Base-by-base conservation (phyloP, 2,888 invertebrate species). In the Apoda limacodes region DNA sequence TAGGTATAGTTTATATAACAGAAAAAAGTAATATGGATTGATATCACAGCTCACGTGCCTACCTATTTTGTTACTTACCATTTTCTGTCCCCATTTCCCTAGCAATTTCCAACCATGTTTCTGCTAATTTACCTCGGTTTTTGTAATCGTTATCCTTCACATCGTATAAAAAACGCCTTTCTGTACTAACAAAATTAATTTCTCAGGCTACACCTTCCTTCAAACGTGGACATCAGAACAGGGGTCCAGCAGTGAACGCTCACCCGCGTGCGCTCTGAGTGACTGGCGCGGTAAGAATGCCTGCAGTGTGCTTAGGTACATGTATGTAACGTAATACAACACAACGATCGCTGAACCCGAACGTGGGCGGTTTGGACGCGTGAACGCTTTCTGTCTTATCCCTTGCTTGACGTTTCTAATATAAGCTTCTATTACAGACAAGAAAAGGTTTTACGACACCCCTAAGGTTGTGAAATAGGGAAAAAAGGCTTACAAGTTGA, bases 81-180 rank as follows among this genome's bases (percentile, higher is more conserved):
- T 29, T 23, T 29, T 23, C 29, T 9, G 14, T 22, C 23, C 29
- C 29, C 29, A 29, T 29, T 29, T 29, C 29, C 7, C 17, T 17
- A 7, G 17, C 17, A 17, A 17, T 17, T 32, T 40, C 34, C 10
- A 42, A 30, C 45, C 45, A 45, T 13, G 45, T 30, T 20, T 30
- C 29, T 5, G 25, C 10, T 34, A 36, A 33, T n/a, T 11, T 40
- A 9, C 10, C 5, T 5, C 45, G 40, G 30, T 37, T 32, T 40
- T 42, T 45, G 14, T 42, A 40, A 10, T 35, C 25, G n/a, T 26
- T 23, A 28, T 45, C 29, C 22, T 13, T 45, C 22, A 31, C 14
- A 32, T 40, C 45, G 17, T 40, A 45, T 9, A 45, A 10, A n/a
- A 17, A 5, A 7, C 17, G n/a, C 17, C 23, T 29, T 29, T 23